Base-by-base conservation (phyloP, 1,140 invertebrate genomes). In the Drosophila mauritiana region DNA sequence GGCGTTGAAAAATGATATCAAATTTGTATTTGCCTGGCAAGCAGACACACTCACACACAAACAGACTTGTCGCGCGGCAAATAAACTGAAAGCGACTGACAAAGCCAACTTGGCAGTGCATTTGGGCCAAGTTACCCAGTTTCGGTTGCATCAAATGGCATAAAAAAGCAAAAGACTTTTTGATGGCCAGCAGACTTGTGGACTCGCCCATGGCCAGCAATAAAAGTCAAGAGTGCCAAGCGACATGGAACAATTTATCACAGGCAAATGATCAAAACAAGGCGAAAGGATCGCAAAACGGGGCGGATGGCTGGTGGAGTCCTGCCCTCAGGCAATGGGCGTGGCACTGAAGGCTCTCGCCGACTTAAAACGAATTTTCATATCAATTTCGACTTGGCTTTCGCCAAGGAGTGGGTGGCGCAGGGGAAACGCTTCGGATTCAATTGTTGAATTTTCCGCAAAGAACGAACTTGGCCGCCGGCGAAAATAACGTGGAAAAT, bases 211-310 rank as follows among this genome's bases (percentile, higher is more conserved):
- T 79, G 76, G 80, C 73, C 76, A 56, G 80, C 76, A 88, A 88
- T 88, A 89, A 89, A 89, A 88, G 83, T 88, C 83, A 84, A 89
- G 73, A 88, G 84, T 80, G 83, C 61, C 84, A 77, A 64, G 80
- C 84, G 80, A 83, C 80, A 67, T 84, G 84, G 68, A 70, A 73
- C 76, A 89, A 89, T 88, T 88, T 88, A 88, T 88, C 83, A 89
- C 63, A 88, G 61, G 59, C 84, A 89, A 88, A 89, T 89, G 84
- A 88, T 88, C 83, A 80, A 88, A 73, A 80, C 84, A 73, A 85
- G 74, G 49, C 64, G 49, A 45, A 48, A 53, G 40, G 40, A 43
- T 65, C 59, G 46, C 42, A 45, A 42, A 46, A 53, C 12, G 5
- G 31, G 31, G 31, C 31, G 31, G 31, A 10, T 8, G 31, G 6